Evolutionary conservation across 1,140 invertebrate genomes (phyloP), one percentile per base, ranked within the genome.

Genomic region (Bilobella aurantiaca): DNA sequence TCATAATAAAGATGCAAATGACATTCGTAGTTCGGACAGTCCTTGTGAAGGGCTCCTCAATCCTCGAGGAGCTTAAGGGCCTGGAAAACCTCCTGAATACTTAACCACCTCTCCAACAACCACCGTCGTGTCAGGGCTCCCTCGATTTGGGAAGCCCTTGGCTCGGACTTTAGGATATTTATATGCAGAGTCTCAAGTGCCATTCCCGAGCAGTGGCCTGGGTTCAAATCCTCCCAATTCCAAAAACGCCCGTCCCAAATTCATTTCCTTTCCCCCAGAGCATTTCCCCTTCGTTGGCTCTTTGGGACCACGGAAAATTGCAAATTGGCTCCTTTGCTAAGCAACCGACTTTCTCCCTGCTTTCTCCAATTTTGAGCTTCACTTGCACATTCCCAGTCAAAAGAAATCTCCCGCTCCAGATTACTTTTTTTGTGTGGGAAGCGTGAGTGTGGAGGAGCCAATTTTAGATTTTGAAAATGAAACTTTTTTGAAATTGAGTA

Each of bases 51-150:
- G 8, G 8, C 37, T 42, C 37, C 37, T 42, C 37, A 12, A 8
- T 12, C n/a, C 37, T 42, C 37, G n/a, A 42, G 37, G n/a, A 42
- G 8, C n/a, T 42, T 42, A n/a, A n/a, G n/a, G n/a, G n/a, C n/a
- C n/a, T n/a, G n/a, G n/a, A n/a, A n/a, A n/a, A n/a, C 49, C 49
- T 53, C 49, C 49, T 53, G 49, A 53, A 53, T 53, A 53, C 49
- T 53, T 53, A 53, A 53, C 49, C 49, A n/a, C n/a, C n/a, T n/a
- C n/a, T n/a, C n/a, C n/a, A n/a, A n/a, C n/a, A n/a, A n/a, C n/a
- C n/a, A n/a, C n/a, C n/a, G n/a, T n/a, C n/a, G n/a, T n/a, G n/a
- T n/a, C n/a, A n/a, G n/a, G n/a, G n/a, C n/a, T n/a, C n/a, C n/a
- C n/a, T n/a, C n/a, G n/a, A n/a, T n/a, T n/a, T n/a, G n/a, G n/a